A percentile compares a stretch with the other conserved stretches of the same genome.
Evolutionary conservation across 2,888 invertebrate genomes (phyloP).

Genomic region (Tuta absoluta): DNA sequence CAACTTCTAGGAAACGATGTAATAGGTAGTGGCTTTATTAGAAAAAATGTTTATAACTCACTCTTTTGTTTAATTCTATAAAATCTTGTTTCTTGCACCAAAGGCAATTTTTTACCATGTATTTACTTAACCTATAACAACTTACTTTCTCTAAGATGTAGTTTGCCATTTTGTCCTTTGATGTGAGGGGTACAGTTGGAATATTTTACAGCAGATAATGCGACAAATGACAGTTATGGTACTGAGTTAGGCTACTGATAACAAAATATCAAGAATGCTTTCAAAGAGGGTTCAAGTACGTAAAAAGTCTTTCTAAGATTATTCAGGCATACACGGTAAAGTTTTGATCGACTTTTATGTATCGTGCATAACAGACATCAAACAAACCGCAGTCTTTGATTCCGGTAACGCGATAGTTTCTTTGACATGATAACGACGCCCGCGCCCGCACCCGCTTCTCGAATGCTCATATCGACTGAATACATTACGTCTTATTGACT

Average conservation of each 20-base stretch:
- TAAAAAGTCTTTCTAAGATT: not conserved
- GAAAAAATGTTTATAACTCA: too few relatives aligned
- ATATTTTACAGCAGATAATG: not conserved
- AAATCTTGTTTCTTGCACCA: constrained; percentile 53
- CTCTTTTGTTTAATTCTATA: too few relatives aligned
- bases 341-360: constrained; percentile 29
- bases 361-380: constrained; percentile 61
- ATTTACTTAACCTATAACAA: constrained; percentile 78
- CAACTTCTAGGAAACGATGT: too few relatives aligned
- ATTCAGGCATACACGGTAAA: constrained; percentile 8
- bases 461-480: constrained; percentile 64
- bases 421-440: constrained; percentile 77
- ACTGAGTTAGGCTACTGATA: not conserved
- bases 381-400: constrained; percentile 75
- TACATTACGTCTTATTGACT: constrained; percentile 68
- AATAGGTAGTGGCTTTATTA: too few relatives aligned
- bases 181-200: constrained; percentile 39
- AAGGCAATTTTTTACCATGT: constrained; percentile 72
- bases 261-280: not conserved
- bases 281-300: not conserved
- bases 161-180: constrained; percentile 71
- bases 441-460: constrained; percentile 49
- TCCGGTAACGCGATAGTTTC: constrained; percentile 76
- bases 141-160: constrained; percentile 71
- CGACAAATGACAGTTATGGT: not conserved